Conservation (phyloP, 1,140 invertebrate genomes). For the Hydropsyche tenuis region DNA sequence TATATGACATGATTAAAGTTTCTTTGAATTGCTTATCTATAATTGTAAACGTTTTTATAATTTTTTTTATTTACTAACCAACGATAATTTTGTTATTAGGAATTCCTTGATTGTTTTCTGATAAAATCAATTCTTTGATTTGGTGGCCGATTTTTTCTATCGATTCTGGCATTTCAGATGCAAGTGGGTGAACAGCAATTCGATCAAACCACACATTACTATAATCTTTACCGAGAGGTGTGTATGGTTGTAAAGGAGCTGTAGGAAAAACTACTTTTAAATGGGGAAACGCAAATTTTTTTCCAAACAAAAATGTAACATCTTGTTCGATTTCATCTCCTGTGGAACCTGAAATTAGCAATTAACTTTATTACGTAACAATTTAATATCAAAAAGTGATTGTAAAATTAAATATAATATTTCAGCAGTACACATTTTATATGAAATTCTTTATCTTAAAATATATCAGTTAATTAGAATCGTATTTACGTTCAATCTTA, state of each 20-base stretch:
- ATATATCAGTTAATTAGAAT: no score
- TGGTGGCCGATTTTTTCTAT: constrained; percentile 64
- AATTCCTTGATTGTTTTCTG: constrained; percentile 69
- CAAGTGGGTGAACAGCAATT: constrained; percentile 64
- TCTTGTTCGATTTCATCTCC: constrained; percentile 69
- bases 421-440: no score
- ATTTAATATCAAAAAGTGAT: not conserved
- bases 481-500: no score
- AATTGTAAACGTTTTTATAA: no score
- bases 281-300: constrained; percentile 70
- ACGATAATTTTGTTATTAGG: constrained; percentile 70
- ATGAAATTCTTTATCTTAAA: no score
- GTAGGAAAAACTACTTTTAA: constrained; percentile 75
- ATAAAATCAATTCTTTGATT: constrained; percentile 67
- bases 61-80: no score
- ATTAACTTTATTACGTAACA: not conserved
- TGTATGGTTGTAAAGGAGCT: constrained; percentile 72
- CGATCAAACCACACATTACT: constrained; percentile 78
- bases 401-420: not conserved
- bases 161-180: constrained; percentile 67
- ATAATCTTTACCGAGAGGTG: constrained; percentile 66
- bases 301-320: constrained; percentile 66
- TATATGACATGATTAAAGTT: no score
- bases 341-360: constrained; percentile 64
- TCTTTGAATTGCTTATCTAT: no score